Evolutionary conservation across 2,888 invertebrate species (phyloP).

Genomic region (Fabriciana adippe): DNA sequence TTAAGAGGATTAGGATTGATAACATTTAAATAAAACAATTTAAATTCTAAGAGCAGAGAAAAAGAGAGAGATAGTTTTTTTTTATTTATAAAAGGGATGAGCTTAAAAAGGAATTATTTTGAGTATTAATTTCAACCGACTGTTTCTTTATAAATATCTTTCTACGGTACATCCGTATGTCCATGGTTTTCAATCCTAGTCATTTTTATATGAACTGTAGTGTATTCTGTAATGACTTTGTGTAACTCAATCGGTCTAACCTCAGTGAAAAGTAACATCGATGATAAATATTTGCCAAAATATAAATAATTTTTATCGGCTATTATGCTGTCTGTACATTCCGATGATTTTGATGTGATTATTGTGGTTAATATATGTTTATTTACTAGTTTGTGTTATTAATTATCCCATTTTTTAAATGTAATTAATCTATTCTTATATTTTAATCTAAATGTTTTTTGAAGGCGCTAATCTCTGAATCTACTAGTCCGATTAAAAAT

Average conservation of each 20-base stretch:
- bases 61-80: no score
- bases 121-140: no score
- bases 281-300: constrained; percentile 30
- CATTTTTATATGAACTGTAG: not conserved
- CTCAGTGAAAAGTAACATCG: not conserved
- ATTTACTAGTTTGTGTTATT: constrained; percentile 12
- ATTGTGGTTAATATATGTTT: constrained; percentile 32
- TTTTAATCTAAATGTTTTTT: no score
- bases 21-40: no score
- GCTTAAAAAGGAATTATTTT: no score
- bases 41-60: no score
- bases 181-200: not conserved
- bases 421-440: no score
- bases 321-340: constrained; percentile 25
- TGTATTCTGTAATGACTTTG: not conserved
- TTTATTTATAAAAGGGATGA: no score
- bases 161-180: not conserved
- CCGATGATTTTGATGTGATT: constrained; percentile 26
- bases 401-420: no score
- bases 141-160: no score
- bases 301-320: constrained; percentile 23
- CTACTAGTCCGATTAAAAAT: no score
- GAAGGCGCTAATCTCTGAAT: no score
- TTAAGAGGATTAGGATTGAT: not conserved
- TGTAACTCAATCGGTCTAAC: not conserved